These are phyloP conservation scores for Achroia grisella DNA, from an alignment of 1,140 invertebrate species.

Conservation along the genomic window DNA sequence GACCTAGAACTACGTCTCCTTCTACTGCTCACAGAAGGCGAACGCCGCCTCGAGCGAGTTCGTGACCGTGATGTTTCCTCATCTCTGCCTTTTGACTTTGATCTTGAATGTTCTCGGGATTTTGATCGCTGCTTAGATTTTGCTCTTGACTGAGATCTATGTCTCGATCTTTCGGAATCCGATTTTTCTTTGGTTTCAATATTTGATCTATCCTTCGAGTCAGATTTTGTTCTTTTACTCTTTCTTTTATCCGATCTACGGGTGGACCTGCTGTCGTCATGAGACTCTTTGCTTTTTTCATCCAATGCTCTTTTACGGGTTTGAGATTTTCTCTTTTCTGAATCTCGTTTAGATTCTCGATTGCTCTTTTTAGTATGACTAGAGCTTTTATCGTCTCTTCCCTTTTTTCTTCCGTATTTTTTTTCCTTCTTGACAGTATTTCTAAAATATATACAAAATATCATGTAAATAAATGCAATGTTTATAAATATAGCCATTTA, in stretches of 20 bases:
- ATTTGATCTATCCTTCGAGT: conserved; percentile 41
- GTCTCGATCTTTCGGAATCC: conserved; percentile 34
- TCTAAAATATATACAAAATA: not conserved
- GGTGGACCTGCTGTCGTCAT: conserved; percentile 23
- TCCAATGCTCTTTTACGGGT: conserved; percentile 45
- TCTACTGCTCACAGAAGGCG: conserved; percentile 16
- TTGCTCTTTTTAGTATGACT: conserved; percentile 36
- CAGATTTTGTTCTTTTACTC: conserved; percentile 27
- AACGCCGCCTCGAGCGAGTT: conserved; percentile 17
- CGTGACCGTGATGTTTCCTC: conserved; percentile 28
- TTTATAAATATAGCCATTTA: too few species aligned
- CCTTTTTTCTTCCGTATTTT: conserved; percentile 42
- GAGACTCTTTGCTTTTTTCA: conserved; percentile 32
- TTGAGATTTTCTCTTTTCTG: conserved; percentile 41
- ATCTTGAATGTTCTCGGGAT: conserved; percentile 38
- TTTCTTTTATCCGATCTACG: conserved; percentile 37
- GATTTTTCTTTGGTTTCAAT: conserved; percentile 41
- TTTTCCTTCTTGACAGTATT: conserved; percentile 25
- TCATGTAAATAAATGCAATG: conserved; percentile 2
- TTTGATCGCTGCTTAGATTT: conserved; percentile 42
- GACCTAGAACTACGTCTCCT: conserved; percentile 34
- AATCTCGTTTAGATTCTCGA: conserved; percentile 42
- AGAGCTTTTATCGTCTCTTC: conserved; percentile 31
- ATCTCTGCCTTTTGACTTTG: conserved; percentile 27
- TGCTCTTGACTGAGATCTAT: conserved; percentile 40